Evolutionary conservation across 2,797 vertebrate genomes (phyloP).

Genomic region (Phoxinus dragarum): DNA sequence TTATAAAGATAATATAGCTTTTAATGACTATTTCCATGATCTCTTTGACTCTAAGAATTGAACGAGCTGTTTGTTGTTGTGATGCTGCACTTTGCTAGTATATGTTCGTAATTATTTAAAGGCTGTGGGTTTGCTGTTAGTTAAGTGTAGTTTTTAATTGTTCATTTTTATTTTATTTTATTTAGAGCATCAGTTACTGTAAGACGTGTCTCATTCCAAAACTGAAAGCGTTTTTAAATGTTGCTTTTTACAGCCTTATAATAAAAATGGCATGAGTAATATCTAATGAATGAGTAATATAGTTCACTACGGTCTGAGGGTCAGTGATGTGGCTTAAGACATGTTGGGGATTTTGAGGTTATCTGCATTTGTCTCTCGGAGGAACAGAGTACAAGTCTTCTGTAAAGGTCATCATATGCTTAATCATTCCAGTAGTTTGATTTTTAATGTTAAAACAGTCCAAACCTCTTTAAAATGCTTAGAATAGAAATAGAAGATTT

Average conservation of each 20-base stretch:
- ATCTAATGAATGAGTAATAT: background rate
- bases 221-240: background rate
- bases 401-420: background rate
- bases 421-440: background rate
- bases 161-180: background rate
- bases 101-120: background rate
- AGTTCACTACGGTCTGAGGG: background rate
- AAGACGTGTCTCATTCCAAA: background rate
- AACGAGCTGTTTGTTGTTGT: background rate
- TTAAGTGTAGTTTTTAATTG: background rate
- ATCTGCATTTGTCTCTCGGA: background rate
- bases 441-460: background rate
- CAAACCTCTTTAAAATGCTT: background rate
- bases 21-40: background rate
- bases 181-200: background rate
- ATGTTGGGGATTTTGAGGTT: background rate
- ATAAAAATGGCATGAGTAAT: background rate
- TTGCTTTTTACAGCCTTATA: background rate
- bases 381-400: background rate
- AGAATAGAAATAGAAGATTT: background rate
- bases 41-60: background rate
- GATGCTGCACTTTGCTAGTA: too few species aligned
- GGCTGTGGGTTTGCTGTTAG: background rate
- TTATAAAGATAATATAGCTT: background rate
- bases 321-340: background rate